A percentile compares a stretch with the other conserved stretches of the same genome.
phyloP scores from a whole-genome alignment of 2,113 vertebrate genomes.

The Amazona guildingii region DNA sequence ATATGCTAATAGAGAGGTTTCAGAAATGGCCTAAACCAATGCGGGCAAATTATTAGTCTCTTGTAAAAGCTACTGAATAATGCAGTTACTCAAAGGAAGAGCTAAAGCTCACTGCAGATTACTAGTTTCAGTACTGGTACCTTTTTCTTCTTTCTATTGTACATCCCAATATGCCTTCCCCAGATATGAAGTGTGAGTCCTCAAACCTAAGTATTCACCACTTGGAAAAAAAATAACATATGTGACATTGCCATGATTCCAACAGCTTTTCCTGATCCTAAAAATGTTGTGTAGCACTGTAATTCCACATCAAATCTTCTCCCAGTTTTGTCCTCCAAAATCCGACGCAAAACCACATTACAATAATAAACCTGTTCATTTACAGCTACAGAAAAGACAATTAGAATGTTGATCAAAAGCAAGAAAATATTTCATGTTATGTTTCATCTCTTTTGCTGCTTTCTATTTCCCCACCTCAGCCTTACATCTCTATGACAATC shows the following conservation, averaged over 20 bases:
- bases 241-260: not conserved
- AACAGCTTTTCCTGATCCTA: not conserved
- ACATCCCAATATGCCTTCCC: not conserved
- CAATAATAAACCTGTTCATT: not conserved
- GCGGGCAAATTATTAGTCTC: not conserved
- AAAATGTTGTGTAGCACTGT: not conserved
- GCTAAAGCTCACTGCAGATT: not conserved
- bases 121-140: not conserved
- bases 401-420: not conserved
- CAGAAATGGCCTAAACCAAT: not conserved
- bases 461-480: conserved; percentile 4
- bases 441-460: not conserved
- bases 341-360: not conserved
- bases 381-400: not conserved
- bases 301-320: not conserved
- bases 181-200: not conserved
- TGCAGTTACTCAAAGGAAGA: not conserved
- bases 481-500: conserved; percentile 50
- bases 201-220: not conserved
- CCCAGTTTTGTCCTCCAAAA: not conserved
- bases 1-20: not conserved
- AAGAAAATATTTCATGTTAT: conserved; percentile 12
- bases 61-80: not conserved
- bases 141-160: not conserved
- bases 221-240: not conserved